Conservation (phyloP, 2,113 vertebrate genomes). For the Carollia perspicillata region DNA sequence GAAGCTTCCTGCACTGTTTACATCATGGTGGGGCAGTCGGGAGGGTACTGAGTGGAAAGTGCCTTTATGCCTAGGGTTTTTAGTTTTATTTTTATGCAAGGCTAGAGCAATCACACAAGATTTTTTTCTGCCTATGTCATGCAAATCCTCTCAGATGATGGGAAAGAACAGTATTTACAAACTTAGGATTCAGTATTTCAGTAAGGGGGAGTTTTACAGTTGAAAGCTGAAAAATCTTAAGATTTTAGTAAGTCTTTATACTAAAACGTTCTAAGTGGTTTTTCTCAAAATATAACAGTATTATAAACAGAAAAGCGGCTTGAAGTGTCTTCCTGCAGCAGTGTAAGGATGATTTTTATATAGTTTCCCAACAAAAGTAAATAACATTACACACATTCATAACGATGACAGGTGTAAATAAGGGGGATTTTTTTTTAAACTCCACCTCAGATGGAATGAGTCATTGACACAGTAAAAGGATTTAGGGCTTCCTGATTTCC, state of each 20-base stretch:
- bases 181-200: not conserved
- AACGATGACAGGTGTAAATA: not conserved
- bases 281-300: not conserved
- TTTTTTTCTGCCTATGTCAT: not conserved
- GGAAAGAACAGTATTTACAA: not conserved
- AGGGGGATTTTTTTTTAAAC: not conserved
- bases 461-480: not conserved
- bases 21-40: not conserved
- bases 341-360: not conserved
- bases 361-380: not conserved
- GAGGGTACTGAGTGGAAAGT: not conserved
- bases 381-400: not conserved
- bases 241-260: not conserved
- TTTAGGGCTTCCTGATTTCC: not conserved
- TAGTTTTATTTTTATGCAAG: not conserved
- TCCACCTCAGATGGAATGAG: not conserved
- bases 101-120: not conserved
- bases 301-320: not conserved
- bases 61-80: not conserved
- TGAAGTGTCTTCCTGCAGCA: not conserved
- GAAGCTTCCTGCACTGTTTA: not conserved
- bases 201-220: not conserved
- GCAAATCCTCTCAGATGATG: not conserved
- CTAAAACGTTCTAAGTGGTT: not conserved
- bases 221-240: constrained; percentile 25